phyloP scores from a whole-genome alignment of 2,113 vertebrate species.

The Calyptommatus sinebrachiatus region DNA sequence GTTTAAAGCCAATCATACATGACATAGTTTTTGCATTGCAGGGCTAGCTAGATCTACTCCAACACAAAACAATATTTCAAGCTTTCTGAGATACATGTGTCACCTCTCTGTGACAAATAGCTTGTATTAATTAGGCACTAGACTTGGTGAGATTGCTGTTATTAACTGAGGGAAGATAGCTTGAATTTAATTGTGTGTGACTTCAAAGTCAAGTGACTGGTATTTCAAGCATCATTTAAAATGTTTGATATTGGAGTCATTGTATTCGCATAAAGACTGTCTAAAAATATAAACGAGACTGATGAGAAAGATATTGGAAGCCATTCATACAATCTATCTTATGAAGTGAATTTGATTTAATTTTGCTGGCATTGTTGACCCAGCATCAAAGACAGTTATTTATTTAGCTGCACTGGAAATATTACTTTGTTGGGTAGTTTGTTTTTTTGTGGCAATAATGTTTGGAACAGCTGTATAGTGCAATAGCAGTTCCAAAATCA shows the following conservation, averaged over 20 bases:
- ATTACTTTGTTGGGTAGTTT: constrained; percentile 60
- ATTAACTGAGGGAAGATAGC: constrained; percentile 98
- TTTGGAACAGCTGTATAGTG: constrained; percentile 55
- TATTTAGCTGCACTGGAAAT: constrained; percentile 66
- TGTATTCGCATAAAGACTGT: constrained; percentile 97
- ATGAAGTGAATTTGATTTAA: constrained; percentile 83
- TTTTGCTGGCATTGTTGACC: constrained; percentile 67
- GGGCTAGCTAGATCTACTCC: constrained; percentile 70
- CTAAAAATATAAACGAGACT: constrained; percentile 97
- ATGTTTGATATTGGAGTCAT: constrained; percentile 99
- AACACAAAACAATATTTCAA: constrained; percentile 82
- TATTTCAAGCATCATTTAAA: constrained; percentile 99
- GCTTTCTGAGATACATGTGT: constrained; percentile 97
- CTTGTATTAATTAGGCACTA: constrained; percentile 99
- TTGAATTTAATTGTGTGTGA: constrained; percentile 99
- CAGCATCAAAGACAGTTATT: constrained; percentile 68
- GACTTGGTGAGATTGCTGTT: constrained; percentile 98
- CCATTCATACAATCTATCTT: constrained; percentile 79
- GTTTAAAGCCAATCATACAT: constrained; percentile 80
- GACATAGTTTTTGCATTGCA: constrained; percentile 71
- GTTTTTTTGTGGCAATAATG: constrained; percentile 63
- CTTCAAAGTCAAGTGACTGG: constrained; percentile 99
- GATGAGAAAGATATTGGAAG: constrained; percentile 88
- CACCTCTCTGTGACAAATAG: constrained; percentile 99
- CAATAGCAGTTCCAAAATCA: constrained; percentile 52